Base-by-base conservation (phyloP, 1,140 invertebrate species). In the Aphelenchoides besseyi region DNA sequence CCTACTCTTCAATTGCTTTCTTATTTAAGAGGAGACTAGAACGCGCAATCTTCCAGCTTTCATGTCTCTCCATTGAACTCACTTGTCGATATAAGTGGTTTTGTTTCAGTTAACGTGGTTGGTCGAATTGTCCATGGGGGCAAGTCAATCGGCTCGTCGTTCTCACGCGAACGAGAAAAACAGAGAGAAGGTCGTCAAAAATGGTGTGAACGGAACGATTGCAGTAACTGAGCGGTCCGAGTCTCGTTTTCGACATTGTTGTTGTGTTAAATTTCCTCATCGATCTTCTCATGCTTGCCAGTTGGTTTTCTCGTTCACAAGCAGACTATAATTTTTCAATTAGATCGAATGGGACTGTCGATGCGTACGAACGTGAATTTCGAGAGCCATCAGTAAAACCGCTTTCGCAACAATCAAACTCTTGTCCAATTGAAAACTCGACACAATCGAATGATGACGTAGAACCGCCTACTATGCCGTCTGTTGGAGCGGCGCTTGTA, bases 261-360 rank as follows among this genome's bases (percentile, higher is more conserved):
- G n/a, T n/a, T 2, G 59, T 29, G 2, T 35, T n/a, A 2, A 61
- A 28, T 18, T 61, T n/a, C 2, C n/a, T n/a, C n/a, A 28, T 29
- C n/a, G 2, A 28, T 18, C 59, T 1, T 2, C 59, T 29, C 16
- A 18, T 61, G n/a, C n/a, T n/a, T 36, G n/a, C 16, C 59, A 61
- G n/a, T 61, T 18, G n/a, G 30, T 61, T 61, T 36, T 36, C 16
- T 29, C 1, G n/a, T 61, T 2, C 59, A 61, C 28, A 61, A 61
- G 16, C 2, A n/a, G n/a, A 16, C 30, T 2, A 52, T 2, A 26
- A 61, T 30, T 30, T 30, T 61, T 61, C 2, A 52, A 23, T 16
- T 18, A 61, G 30, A n/a, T 18, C n/a, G 59, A 61, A 61, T 18
- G 59, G 16, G 30, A 16, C 30, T n/a, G 30, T n/a, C 2, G n/a